phyloP scores from a whole-genome alignment of 2,797 vertebrate genomes.

The Arnoldichthys spilopterus region DNA sequence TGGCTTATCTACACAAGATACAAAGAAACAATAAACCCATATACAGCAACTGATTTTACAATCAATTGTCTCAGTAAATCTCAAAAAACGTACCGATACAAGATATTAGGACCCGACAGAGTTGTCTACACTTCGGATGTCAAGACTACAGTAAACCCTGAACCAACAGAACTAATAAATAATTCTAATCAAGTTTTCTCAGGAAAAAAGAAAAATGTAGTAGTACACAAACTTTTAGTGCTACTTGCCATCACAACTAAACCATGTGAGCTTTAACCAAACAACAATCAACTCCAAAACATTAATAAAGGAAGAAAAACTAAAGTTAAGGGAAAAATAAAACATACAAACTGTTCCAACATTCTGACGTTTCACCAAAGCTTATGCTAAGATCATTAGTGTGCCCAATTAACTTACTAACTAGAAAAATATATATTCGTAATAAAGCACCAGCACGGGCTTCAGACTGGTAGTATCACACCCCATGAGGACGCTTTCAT shows the following conservation, averaged over 20 bases:
- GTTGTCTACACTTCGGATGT: slow-evolving; percentile 55
- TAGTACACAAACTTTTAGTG: slow-evolving; percentile 73
- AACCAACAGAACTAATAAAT: slow-evolving; percentile 85
- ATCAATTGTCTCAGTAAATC: slow-evolving; percentile 70
- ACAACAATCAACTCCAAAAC: slow-evolving; percentile 22
- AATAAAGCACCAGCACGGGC: not conserved
- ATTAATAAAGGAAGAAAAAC: slow-evolving; percentile 1
- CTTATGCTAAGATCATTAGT: slow-evolving; percentile 6
- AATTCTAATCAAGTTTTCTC: slow-evolving; percentile 86
- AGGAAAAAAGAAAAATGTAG: slow-evolving; percentile 76
- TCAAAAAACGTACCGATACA: slow-evolving; percentile 73
- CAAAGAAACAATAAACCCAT: slow-evolving; percentile 41
- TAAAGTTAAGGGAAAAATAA: slow-evolving; percentile 24
- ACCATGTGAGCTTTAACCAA: slow-evolving; percentile 46
- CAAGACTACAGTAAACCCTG: slow-evolving; percentile 78
- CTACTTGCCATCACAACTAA: slow-evolving; percentile 57
- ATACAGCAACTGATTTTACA: slow-evolving; percentile 69
- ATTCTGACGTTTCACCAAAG: slow-evolving; percentile 15
- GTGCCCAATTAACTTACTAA: slow-evolving; percentile 16
- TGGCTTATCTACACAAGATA: slow-evolving; percentile 44
- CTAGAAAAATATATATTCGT: slow-evolving; percentile 13
- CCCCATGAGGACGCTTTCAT: not conserved
- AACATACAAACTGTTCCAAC: not conserved
- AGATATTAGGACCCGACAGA: slow-evolving; percentile 71
- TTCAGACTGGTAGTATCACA: not conserved